Conservation (phyloP, 2,113 vertebrate genomes). For the Glaucidium brasilianum region DNA sequence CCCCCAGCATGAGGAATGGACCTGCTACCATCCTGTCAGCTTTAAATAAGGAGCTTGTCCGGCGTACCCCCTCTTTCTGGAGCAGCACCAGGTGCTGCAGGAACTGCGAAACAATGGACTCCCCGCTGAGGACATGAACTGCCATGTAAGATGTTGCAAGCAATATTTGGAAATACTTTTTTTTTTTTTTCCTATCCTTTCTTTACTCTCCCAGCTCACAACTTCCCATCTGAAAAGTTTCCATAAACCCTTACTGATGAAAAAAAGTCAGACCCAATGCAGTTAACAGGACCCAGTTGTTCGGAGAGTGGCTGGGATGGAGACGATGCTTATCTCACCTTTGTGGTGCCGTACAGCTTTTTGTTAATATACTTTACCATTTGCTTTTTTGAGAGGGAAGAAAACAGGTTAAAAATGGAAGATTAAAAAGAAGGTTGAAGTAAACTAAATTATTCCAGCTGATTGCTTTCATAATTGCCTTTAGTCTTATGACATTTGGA, state of each 20-base stretch:
- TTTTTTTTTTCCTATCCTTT: neutral
- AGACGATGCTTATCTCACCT: neutral
- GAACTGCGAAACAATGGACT: neutral
- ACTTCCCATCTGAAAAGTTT: neutral
- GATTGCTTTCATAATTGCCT: neutral
- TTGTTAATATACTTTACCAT: neutral
- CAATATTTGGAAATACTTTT: neutral
- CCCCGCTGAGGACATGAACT: neutral
- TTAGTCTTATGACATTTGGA: neutral
- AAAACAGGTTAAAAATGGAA: neutral
- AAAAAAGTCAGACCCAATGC: neutral
- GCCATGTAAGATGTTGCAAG: neutral
- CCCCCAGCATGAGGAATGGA: neutral
- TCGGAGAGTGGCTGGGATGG: neutral
- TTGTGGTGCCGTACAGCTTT: neutral
- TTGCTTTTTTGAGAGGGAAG: neutral
- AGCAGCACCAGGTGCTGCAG: neutral
- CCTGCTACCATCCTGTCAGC: neutral
- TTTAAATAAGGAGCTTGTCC: neutral
- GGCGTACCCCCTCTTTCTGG: neutral
- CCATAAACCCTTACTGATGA: neutral
- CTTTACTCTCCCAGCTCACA: neutral
- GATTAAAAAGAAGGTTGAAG: neutral
- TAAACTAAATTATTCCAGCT: neutral
- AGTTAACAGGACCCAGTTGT: neutral